Evolutionary conservation across 2,113 vertebrate genomes (phyloP).

Genomic region (Ivindomyrus marchei): DNA sequence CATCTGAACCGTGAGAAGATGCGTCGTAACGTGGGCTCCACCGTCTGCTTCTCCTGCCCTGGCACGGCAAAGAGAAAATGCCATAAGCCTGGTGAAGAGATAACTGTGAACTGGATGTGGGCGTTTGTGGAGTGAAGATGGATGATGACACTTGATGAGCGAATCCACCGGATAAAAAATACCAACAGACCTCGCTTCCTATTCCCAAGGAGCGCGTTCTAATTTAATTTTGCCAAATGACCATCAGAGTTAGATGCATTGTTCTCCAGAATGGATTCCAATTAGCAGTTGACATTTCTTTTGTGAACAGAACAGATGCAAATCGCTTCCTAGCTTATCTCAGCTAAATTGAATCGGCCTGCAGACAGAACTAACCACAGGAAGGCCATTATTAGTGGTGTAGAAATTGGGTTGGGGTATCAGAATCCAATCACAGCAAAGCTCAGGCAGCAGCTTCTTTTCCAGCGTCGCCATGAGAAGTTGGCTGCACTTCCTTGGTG

Average conservation of each 20-base stretch:
- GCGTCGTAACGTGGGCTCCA: neutral
- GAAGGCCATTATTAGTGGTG: conserved; percentile 6
- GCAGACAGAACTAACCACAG: neutral
- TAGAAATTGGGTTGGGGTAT: conserved; percentile 5
- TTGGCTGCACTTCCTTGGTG: neutral
- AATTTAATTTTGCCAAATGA: conserved; percentile 19
- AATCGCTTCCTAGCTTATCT: conserved; percentile 23
- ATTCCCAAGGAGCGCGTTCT: conserved; percentile 21
- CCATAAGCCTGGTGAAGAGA: neutral
- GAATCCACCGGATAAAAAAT: conserved; percentile 1
- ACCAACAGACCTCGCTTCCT: neutral
- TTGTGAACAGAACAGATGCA: conserved; percentile 20
- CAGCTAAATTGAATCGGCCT: conserved; percentile 20
- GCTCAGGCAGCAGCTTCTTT: neutral
- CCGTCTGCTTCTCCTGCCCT: neutral
- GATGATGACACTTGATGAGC: conserved; percentile 16
- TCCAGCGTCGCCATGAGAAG: neutral
- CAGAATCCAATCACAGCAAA: neutral
- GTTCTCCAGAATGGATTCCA: conserved; percentile 17
- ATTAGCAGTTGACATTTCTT: conserved; percentile 31
- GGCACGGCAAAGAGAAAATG: neutral
- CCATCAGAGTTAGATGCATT: conserved; percentile 16
- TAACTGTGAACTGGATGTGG: neutral
- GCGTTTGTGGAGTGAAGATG: conserved; percentile 10
- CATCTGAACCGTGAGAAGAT: neutral